phyloP scores from a whole-genome alignment of 2,113 vertebrate genomes.

The Dicrurus megarhynchus region DNA sequence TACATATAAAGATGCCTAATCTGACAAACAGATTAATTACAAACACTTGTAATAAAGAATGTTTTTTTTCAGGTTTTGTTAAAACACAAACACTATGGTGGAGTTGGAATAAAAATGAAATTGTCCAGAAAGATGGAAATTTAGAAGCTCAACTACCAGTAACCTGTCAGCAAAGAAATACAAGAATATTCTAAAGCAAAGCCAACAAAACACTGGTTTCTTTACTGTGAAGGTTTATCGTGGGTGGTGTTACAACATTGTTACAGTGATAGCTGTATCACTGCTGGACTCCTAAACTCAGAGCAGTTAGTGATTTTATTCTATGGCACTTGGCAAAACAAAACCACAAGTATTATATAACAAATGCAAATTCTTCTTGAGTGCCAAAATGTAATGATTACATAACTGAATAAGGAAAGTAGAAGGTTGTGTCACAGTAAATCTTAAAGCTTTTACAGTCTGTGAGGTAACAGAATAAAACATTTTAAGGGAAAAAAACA shows the following conservation, averaged over 20 bases:
- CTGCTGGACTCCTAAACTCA: not conserved
- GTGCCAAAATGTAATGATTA: not conserved
- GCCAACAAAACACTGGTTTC: not conserved
- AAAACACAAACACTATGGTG: not conserved
- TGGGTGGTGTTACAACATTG: rapidly evolving
- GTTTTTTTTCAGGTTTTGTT: not conserved
- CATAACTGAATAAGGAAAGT: not conserved
- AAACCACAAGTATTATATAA: not conserved
- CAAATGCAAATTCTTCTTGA: not conserved
- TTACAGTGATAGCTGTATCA: not conserved
- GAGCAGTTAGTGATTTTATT: not conserved
- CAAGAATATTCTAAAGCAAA: not conserved
- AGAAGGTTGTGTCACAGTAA: not conserved
- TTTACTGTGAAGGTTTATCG: not conserved
- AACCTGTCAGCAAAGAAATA: not conserved
- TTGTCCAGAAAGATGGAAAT: not conserved
- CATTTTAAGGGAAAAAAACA: not conserved
- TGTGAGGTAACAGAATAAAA: not conserved
- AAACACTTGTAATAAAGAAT: not conserved
- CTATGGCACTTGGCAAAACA: not conserved
- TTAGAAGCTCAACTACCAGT: not conserved
- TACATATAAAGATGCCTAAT: not conserved
- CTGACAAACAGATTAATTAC: not conserved
- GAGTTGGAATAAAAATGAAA: not conserved
- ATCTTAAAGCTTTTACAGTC: not conserved